phyloP scores from a whole-genome alignment of 2,888 invertebrate species.

The Brachyptera putata region DNA sequence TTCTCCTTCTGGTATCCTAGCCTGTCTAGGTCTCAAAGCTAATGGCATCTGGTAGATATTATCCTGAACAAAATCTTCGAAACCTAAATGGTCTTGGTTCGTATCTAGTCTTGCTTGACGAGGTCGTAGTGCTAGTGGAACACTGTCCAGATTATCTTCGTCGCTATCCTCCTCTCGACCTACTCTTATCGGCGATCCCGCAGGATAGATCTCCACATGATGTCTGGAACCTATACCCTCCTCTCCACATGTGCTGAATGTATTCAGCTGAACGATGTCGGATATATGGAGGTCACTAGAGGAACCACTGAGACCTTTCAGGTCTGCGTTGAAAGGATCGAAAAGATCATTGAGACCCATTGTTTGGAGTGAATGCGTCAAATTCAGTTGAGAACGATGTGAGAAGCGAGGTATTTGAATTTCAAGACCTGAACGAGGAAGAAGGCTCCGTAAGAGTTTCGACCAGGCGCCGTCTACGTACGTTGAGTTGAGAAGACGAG shows the following conservation, averaged over 20 bases:
- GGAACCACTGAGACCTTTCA: slow-evolving; percentile 75
- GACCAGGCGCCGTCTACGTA: slow-evolving; percentile 69
- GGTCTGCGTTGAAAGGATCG: slow-evolving; percentile 68
- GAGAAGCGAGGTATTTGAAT: slow-evolving; percentile 75
- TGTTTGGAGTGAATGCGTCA: slow-evolving; percentile 68
- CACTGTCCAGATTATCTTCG: slow-evolving; percentile 22
- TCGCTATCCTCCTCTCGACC: slow-evolving; percentile 35
- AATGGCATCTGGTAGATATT: slow-evolving; percentile 51
- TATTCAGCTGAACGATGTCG: slow-evolving; percentile 73
- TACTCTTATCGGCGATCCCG: slow-evolving; percentile 50
- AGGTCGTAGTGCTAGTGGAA: slow-evolving; percentile 22
- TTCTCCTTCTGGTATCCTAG: slow-evolving; percentile 52
- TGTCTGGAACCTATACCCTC: slow-evolving; percentile 68
- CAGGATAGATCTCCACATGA: slow-evolving; percentile 77
- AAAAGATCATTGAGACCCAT: slow-evolving; percentile 82
- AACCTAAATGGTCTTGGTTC: not conserved
- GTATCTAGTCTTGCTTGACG: slow-evolving; percentile 28
- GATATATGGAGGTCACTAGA: slow-evolving; percentile 77
- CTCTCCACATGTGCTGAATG: slow-evolving; percentile 78
- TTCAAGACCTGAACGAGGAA: slow-evolving; percentile 72
- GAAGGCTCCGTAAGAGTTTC: slow-evolving; percentile 60
- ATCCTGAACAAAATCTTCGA: slow-evolving; percentile 1
- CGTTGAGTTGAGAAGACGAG: slow-evolving; percentile 61
- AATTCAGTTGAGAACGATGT: slow-evolving; percentile 76
- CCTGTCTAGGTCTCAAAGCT: slow-evolving; percentile 66